These are phyloP conservation scores for Apoda limacodes DNA, from an alignment of 2,888 invertebrate species.

Conservation along the genomic window DNA sequence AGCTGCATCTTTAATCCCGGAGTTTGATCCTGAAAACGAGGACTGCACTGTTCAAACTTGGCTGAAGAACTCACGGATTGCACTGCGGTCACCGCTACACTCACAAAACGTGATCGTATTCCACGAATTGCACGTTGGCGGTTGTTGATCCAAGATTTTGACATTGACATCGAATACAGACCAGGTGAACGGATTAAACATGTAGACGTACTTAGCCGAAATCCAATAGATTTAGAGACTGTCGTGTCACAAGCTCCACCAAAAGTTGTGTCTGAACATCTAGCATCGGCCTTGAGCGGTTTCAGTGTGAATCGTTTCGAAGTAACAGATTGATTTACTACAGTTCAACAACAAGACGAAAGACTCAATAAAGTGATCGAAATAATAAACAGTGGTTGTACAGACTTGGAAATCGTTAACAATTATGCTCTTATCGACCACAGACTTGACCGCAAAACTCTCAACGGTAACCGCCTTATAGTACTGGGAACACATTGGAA, in stretches of 20 bases:
- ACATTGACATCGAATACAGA: conserved; percentile 27
- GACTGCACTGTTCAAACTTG: too few species aligned
- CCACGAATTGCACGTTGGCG: conserved; percentile 30
- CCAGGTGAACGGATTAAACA: conserved; percentile 26
- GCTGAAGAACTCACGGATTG: conserved; percentile 26
- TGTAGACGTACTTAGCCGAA: conserved; percentile 29
- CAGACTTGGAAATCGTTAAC: conserved; percentile 14
- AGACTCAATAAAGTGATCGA: conserved; percentile 14
- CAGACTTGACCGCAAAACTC: conserved; percentile 19
- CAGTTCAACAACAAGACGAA: conserved; percentile 18
- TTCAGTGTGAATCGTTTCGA: conserved; percentile 16
- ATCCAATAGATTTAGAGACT: conserved; percentile 18
- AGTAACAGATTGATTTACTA: conserved; percentile 21
- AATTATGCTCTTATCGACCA: conserved; percentile 15
- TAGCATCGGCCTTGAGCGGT: too few species aligned
- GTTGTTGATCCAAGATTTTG: conserved; percentile 27
- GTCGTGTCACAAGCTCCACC: too few species aligned
- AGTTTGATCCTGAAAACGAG: too few species aligned
- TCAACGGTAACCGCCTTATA: conserved; percentile 22
- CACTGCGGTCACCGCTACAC: conserved; percentile 23
- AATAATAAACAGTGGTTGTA: conserved; percentile 10
- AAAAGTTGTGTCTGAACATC: too few species aligned
- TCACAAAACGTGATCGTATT: conserved; percentile 24
- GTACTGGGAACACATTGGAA: conserved; percentile 27
- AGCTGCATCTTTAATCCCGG: too few species aligned